Conservation (phyloP, 1,140 invertebrate genomes). For the Diorhabda sublineata region DNA sequence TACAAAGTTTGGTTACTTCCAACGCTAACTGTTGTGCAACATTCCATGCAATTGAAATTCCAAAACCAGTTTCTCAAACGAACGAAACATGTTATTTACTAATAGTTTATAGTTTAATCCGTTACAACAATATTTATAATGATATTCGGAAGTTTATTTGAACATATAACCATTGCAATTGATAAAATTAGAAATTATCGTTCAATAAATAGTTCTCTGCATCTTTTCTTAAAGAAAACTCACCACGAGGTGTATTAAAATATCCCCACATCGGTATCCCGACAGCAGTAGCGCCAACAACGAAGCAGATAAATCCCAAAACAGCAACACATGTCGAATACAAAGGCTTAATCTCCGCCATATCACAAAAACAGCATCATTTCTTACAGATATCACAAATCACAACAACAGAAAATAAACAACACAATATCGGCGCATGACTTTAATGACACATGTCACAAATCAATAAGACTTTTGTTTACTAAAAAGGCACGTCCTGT, state of each 20-base stretch:
- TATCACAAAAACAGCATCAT: slow-evolving; percentile 31
- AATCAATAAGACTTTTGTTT: slow-evolving; percentile 13
- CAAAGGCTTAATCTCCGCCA: slow-evolving; percentile 52
- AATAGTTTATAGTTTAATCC: too few relatives aligned
- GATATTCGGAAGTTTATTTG: too few relatives aligned
- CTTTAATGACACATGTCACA: slow-evolving; percentile 15
- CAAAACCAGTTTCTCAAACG: too few relatives aligned
- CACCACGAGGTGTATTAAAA: slow-evolving; percentile 61
- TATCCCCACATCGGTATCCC: slow-evolving; percentile 76
- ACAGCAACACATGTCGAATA: slow-evolving; percentile 70
- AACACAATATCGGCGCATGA: slow-evolving; percentile 17
- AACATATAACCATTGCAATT: too few relatives aligned
- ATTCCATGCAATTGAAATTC: too few relatives aligned
- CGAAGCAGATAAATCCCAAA: slow-evolving; percentile 71
- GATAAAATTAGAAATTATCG: too few relatives aligned
- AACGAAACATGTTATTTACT: too few relatives aligned
- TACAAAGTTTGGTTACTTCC: too few relatives aligned
- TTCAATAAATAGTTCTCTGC: too few relatives aligned
- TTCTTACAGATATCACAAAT: slow-evolving; percentile 13
- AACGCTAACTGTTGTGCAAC: too few relatives aligned
- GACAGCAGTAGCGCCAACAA: slow-evolving; percentile 69
- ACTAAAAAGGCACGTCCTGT: slow-evolving; percentile 10
- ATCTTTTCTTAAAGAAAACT: slow-evolving; percentile 32
- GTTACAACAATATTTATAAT: too few relatives aligned
- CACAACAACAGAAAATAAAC: slow-evolving; percentile 18